Percentiles rank a stretch among this genome's conserved stretches.
phyloP scores from a whole-genome alignment of 1,140 invertebrate species.

The Meloidogyne floridensis region DNA sequence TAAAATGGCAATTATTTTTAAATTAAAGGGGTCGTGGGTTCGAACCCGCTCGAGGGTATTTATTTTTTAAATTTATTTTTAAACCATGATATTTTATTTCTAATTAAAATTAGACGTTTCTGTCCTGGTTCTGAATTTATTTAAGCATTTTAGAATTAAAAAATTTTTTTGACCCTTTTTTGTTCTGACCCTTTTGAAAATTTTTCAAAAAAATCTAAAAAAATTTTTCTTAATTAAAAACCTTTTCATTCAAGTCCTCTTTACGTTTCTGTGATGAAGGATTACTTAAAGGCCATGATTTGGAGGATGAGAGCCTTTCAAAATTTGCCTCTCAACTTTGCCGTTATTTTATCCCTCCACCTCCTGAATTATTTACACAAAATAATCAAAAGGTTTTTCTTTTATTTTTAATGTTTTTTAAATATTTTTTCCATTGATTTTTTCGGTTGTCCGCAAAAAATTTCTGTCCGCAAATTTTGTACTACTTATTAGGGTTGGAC shows the following conservation, averaged over 20 bases:
- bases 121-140: background rate
- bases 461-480: too few species aligned
- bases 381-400: conserved; percentile 4
- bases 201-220: conserved; percentile 8
- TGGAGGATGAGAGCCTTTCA: conserved; percentile 44
- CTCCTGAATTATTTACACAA: background rate
- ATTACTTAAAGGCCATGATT: conserved; percentile 45
- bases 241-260: conserved; percentile 32
- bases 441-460: too few species aligned
- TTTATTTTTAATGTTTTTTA: background rate
- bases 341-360: conserved; percentile 14
- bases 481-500: too few species aligned
- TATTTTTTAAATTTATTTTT: conserved; percentile 24
- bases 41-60: background rate
- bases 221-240: conserved; percentile 1
- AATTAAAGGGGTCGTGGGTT: background rate
- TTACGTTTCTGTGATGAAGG: conserved; percentile 48
- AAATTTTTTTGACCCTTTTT: background rate
- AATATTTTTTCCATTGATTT: background rate
- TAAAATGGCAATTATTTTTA: too few species aligned
- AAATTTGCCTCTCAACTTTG: conserved; percentile 44
- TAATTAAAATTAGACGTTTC: background rate
- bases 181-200: background rate
- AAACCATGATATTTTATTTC: background rate
- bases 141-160: background rate